Evolutionary conservation across 2,797 vertebrate genomes (phyloP), one percentile per base, ranked within the genome.

Genomic region (Antennarius maculatus): DNA sequence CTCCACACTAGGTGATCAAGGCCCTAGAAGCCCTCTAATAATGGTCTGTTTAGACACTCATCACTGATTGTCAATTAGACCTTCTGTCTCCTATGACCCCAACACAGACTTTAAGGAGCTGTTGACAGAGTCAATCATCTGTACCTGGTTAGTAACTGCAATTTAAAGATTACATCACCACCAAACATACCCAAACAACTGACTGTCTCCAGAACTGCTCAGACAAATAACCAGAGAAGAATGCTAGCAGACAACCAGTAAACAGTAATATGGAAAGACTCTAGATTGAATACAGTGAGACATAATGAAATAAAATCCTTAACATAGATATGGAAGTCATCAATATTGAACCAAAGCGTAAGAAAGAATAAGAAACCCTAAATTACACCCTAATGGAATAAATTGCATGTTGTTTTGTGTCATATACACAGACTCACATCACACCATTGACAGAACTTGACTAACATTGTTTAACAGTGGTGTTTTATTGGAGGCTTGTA

Each of bases 401-500:
- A 91, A 89, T 80, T 78, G 60, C 76, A 62, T 46, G 51, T 78
- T 71, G 82, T 84, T 79, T 77, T 39, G 7, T 77, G 68, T 29
- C 69, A 86, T 60, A 39, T 73, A 76, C 53, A 71, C 69, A 69
- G 74, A 72, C 85, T 76, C 31, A 34, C 31, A 84, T 84, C 63
- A 69, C 75, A 68, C 63, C 82, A 68, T 81, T 86, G 88, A 81
- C 85, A 79, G 71, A 50, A 80, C 79, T 16, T 39, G 59, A 9
- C 45, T 71, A 85, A 86, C 81, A 66, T 74, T 86, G 86, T 90
- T 88, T 88, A 89, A 88, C 39, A 63, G 82, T 80, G 71, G 77
- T 67, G 81, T 85, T 92, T 92, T 90, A 92, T 88, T 82, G 77
- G 82, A 82, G 53, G 54, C 77, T 88, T 85, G 82, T 89, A 86